phyloP scores from a whole-genome alignment of 2,888 invertebrate genomes.

The Augiades crinisus region DNA sequence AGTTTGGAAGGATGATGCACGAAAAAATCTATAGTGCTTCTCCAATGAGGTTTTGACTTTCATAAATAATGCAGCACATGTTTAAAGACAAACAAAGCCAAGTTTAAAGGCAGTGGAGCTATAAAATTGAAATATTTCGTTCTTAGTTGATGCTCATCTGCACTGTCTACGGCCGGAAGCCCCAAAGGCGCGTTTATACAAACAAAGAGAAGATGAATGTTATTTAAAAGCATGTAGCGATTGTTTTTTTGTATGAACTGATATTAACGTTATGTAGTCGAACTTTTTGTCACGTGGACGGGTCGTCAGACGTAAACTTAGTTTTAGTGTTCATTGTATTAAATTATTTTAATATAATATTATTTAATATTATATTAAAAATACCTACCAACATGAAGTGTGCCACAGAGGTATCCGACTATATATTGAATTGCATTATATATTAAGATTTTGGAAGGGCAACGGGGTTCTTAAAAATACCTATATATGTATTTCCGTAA shows the following conservation, averaged over 20 bases:
- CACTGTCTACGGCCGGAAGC: neutral
- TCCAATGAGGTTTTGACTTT: neutral
- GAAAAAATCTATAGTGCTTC: too few species aligned
- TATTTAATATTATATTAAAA: too few species aligned
- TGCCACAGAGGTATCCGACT: too few species aligned
- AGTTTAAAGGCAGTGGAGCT: neutral
- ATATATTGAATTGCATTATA: too few species aligned
- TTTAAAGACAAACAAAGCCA: neutral
- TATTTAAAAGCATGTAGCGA: conserved; percentile 4
- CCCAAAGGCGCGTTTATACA: conserved; percentile 9
- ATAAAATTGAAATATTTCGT: conserved; percentile 5
- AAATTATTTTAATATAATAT: too few species aligned
- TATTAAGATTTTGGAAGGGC: too few species aligned
- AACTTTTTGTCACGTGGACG: neutral
- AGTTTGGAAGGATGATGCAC: too few species aligned
- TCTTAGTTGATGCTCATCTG: neutral
- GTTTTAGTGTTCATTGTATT: too few species aligned
- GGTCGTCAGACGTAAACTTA: neutral
- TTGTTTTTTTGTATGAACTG: conserved; percentile 1
- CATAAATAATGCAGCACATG: neutral
- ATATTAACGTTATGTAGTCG: too few species aligned
- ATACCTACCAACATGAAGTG: too few species aligned
- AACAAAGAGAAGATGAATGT: conserved; percentile 8
- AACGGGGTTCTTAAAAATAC: too few species aligned
- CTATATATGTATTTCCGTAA: too few species aligned